Evolutionary conservation across 1,140 invertebrate species (phyloP).

Genomic region (Augochlora pura): DNA sequence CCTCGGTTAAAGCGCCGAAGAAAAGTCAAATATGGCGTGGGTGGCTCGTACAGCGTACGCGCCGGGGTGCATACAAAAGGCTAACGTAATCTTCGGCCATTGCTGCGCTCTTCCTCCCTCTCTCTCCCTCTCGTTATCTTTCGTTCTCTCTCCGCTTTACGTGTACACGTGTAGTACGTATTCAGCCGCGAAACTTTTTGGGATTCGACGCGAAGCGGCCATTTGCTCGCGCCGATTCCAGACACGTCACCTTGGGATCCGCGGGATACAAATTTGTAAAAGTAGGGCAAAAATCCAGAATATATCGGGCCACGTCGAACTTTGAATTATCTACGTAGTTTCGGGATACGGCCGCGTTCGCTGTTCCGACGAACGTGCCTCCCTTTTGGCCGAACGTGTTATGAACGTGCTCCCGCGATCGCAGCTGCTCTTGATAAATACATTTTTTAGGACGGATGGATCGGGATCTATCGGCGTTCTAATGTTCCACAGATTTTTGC

Average conservation of each 20-base stretch:
- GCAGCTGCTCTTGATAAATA: neutral
- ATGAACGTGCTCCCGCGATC: neutral
- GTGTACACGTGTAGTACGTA: neutral
- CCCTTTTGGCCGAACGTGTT: neutral
- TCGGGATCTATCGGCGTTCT: neutral
- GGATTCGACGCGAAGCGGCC: constrained; percentile 45
- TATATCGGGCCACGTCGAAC: constrained; percentile 23
- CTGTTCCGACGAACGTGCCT: neutral
- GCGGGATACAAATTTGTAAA: constrained; percentile 35
- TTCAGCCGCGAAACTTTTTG: constrained; percentile 20
- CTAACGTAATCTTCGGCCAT: constrained; percentile 64
- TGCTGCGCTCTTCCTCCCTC: neutral
- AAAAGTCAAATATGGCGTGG: constrained; percentile 51
- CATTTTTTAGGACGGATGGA: neutral
- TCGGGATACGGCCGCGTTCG: neutral
- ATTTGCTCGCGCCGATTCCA: constrained; percentile 39
- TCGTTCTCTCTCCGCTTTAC: neutral
- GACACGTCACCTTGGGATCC: constrained; percentile 37
- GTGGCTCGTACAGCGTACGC: constrained; percentile 32
- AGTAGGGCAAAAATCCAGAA: constrained; percentile 46
- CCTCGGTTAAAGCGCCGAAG: neutral
- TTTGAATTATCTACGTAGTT: constrained; percentile 12
- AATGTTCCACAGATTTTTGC: neutral
- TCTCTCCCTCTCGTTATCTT: too few relatives aligned
- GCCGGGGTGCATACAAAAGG: constrained; percentile 70